Percentiles rank a stretch among this genome's conserved stretches.
phyloP scores from a whole-genome alignment of 2,888 invertebrate genomes.

The Apamea sordens region DNA sequence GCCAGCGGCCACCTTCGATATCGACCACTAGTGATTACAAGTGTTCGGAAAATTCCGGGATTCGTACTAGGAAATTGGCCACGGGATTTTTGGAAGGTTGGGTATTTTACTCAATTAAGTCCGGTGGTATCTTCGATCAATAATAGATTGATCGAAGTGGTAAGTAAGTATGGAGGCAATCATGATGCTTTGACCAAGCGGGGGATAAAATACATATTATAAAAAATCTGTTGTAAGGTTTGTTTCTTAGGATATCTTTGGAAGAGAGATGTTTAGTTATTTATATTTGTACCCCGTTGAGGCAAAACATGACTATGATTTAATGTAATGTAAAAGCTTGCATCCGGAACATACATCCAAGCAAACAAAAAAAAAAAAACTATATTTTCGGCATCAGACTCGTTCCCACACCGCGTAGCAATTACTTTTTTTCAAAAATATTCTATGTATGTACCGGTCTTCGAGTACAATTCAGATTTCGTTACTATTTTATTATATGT shows the following conservation, averaged over 20 bases:
- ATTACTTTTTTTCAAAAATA: not conserved
- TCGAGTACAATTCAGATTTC: not conserved
- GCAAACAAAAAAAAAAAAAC: not conserved
- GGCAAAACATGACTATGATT: too few relatives aligned
- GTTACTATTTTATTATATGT: not conserved
- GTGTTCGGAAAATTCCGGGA: slow-evolving; percentile 7
- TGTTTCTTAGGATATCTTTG: not conserved
- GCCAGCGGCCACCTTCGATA: slow-evolving; percentile 52
- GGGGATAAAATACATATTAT: not conserved
- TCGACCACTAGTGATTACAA: slow-evolving; percentile 50
- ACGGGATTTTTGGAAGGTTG: not conserved
- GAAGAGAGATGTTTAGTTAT: not conserved
- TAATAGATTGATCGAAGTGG: too few relatives aligned
- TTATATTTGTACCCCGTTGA: too few relatives aligned
- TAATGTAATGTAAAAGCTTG: too few relatives aligned
- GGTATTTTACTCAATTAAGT: not conserved
- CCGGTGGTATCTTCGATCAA: too few relatives aligned
- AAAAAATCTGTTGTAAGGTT: not conserved
- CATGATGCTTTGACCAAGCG: too few relatives aligned
- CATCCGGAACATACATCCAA: not conserved
- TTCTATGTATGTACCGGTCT: not conserved
- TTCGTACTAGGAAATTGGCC: not conserved
- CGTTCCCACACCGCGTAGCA: not conserved
- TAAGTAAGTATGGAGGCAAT: not conserved
- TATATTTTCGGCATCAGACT: not conserved